Evolutionary conservation across 1,140 invertebrate species (phyloP), one percentile per base, ranked within the genome.

Genomic region (Ceratitis capitata): DNA sequence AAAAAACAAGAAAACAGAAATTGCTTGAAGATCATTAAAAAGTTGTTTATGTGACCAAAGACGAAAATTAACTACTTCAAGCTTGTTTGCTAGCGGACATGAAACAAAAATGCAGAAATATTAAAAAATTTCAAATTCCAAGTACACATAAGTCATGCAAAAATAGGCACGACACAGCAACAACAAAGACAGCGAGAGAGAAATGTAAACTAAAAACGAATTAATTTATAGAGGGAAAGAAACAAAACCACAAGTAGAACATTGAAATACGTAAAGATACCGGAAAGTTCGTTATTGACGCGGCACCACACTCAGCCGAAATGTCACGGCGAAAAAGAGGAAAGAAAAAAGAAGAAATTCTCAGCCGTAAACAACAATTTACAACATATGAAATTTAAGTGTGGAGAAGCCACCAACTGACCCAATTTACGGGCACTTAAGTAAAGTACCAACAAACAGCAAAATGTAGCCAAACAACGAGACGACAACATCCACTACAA

Each of bases 381-480:
- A 90, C 89, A 88, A 90, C 89, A 90, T 88, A 90, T 89, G 88
- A 88, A 64, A 86, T 42, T 86, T 87, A 86, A 69, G 86, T 87
- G 53, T 86, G 87, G 84, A 87, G 86, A 56, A 82, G 85, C 89
- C 89, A 89, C 89, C 89, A 89, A 89, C 89, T 90, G 89, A 90
- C 89, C 89, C 89, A 90, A 90, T 90, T 90, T 90, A 90, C 89
- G 90, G 89, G 87, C 88, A 90, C 89, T 90, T 90, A 90, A 89
- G 89, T 88, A 88, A 89, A 88, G 89, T 49, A 26, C 87, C 45
- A 51, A 14, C 82, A 45, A 39, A 35, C 56, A 29, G 6, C n/a
- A n/a, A n/a, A n/a, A n/a, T n/a, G n/a, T n/a, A n/a, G n/a, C n/a
- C n/a, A n/a, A n/a, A n/a, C n/a, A n/a, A n/a, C n/a, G n/a, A n/a